phyloP scores from a whole-genome alignment of 2,797 vertebrate genomes.

The Pyrocephalus nanus region DNA sequence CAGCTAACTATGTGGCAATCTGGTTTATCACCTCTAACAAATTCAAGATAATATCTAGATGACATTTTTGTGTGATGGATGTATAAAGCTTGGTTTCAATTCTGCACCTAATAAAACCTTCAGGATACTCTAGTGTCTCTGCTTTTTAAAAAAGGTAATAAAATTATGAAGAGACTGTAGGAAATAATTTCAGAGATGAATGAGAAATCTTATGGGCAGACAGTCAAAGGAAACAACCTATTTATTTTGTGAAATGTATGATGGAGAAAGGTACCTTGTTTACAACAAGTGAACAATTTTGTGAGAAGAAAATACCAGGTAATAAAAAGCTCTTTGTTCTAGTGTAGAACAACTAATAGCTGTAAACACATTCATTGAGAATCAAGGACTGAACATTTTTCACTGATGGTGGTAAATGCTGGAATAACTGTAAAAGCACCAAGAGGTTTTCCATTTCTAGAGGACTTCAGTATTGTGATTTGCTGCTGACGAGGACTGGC shows the following conservation, averaged over 20 bases:
- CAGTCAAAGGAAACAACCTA: not conserved
- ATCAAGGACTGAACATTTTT: not conserved
- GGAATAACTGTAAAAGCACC: not conserved
- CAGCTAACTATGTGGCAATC: not conserved
- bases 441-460: not conserved
- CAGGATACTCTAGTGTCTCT: not conserved
- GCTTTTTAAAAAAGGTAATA: not conserved
- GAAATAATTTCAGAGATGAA: not conserved
- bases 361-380: not conserved
- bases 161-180: not conserved
- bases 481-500: not conserved
- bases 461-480: not conserved
- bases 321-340: not conserved
- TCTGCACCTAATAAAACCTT: not conserved
- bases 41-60: not conserved
- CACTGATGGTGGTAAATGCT: not conserved
- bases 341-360: not conserved
- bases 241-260: not conserved
- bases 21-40: not conserved
- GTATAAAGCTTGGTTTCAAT: not conserved
- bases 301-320: not conserved
- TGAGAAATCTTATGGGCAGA: not conserved
- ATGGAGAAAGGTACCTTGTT: not conserved
- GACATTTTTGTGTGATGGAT: not conserved
- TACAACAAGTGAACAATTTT: not conserved